Evolutionary conservation across 2,888 invertebrate genomes (phyloP), one percentile per base, ranked within the genome.

Genomic region (Synergus itoensis): DNA sequence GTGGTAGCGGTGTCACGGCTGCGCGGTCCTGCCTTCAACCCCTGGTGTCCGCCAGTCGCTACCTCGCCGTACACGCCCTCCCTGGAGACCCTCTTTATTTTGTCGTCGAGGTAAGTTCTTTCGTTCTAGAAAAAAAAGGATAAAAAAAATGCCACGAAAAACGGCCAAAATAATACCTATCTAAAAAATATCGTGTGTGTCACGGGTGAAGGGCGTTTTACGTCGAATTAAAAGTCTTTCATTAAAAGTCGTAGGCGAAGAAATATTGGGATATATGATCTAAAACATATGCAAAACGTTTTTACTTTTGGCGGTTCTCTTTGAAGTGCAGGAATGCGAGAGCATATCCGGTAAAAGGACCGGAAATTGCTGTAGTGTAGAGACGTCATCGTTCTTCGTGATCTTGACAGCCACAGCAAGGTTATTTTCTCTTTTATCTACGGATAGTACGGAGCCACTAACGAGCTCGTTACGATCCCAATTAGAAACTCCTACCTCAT

Each of bases 31-130:
- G 92, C 92, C 92, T 90, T 91, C 92, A 92, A 92, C 92, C 92
- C 89, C 91, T 92, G 91, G 91, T 92, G 89, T 91, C 92, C 91
- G 92, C 92, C 90, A 92, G 92, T 90, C 92, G 92, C 90, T 92
- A 92, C 88, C 92, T 92, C 90, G 92, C 92, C 89, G 90, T 92
- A 87, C 91, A 92, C 89, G 91, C 91, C 88, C 90, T 92, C 85
- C 91, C 92, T 82, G 92, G 92, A 90, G 92, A 94, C 88, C 94
- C 94, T 81, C 93, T 94, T 86, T 94, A 94, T 90, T 94, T 94
- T 90, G 89, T 92, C 85, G 92, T 91, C 84, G 92, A 92, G 90
- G 92, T 92, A 86, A 86, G 88, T 85, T 80, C 57, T 79, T 12
- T 65, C 11, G 1, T 12, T 67, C 12, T 5, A 21, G 7, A 67